Evolutionary conservation across 2,113 vertebrate species (phyloP), one percentile per base, ranked within the genome.

Genomic region (Epinephelus cyanopodus): DNA sequence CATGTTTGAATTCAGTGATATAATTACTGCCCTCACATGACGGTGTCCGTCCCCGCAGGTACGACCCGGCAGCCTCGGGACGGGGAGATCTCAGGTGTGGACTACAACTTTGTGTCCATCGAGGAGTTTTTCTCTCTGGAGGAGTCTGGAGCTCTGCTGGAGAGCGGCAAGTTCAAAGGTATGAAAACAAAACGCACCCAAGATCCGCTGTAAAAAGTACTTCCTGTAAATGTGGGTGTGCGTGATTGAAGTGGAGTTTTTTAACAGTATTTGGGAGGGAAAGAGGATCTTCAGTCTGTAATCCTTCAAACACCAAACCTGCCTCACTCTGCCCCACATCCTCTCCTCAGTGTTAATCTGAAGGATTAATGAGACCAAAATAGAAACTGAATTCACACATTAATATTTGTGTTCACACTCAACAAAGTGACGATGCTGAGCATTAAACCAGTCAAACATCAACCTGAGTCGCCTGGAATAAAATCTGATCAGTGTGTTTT

Each of bases 81-180:
- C 63, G 98, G 97, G 63, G 98, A 99, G 85, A 97, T 98, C 69
- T 96, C 98, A 29, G 98, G 98, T 27, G 96, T 99, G 72, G 98
- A 99, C 94, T 99, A 99, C 94, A 99, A 99, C 93, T 99, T 99
- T 92, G 98, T 99, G 93, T 96, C 97, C 78, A 96, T 99, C 52
- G 97, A 99, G 71, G 98, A 99, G 82, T 99, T 99, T 85, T 98
- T 98, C 94, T 96, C 96, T 0, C 93, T 99, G 92, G 98, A 99
- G 91, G 98, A 98, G 93, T 98, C 97, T 0, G 98, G 98, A 90
- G 97, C 96, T 3, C 95, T 99, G 78, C 95, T 99, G 6, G 98
- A 99, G 94, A 99, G 98, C 39, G 98, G 98, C 87, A 99, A 98
- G 3, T 99, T 99, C 68, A 98, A 99, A 94, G 98, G 98, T 99